A percentile compares a stretch with the other conserved stretches of the same genome.
phyloP scores from a whole-genome alignment of 2,888 invertebrate genomes.

The Copidosoma aretas region DNA sequence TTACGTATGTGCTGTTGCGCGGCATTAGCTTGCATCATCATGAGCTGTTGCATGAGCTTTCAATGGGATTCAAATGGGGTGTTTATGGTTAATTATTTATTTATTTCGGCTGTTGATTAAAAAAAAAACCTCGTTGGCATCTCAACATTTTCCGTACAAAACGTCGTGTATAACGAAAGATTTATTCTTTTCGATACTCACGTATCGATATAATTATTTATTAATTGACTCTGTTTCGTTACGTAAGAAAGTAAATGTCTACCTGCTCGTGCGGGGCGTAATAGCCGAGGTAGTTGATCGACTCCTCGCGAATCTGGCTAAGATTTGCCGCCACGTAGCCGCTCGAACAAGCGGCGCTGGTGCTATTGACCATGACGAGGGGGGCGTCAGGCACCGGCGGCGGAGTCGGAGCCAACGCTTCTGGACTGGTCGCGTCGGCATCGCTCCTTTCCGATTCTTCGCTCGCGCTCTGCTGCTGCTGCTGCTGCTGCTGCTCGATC shows the following conservation, averaged over 20 bases:
- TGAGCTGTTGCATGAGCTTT: constrained; percentile 70
- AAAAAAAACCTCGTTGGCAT: too few species aligned
- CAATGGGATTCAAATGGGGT: too few species aligned
- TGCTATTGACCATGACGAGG: constrained; percentile 40
- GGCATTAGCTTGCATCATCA: constrained; percentile 66
- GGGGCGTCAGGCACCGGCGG: constrained; percentile 59
- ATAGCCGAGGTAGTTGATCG: constrained; percentile 74
- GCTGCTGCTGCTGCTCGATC: too few species aligned
- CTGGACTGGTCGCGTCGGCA: background rate
- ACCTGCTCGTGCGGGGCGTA: constrained; percentile 72
- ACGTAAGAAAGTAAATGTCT: too few species aligned
- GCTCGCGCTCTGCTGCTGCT: too few species aligned
- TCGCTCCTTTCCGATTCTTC: background rate
- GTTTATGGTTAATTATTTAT: too few species aligned
- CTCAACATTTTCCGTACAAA: too few species aligned
- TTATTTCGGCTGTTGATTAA: too few species aligned
- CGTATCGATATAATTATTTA: too few species aligned
- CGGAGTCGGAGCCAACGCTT: constrained; percentile 53
- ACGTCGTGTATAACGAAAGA: too few species aligned
- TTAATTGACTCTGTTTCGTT: too few species aligned
- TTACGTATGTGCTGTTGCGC: constrained; percentile 67
- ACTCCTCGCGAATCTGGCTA: constrained; percentile 66
- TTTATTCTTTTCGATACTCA: too few species aligned
- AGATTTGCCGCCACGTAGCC: constrained; percentile 49
- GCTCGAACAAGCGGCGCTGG: constrained; percentile 38